Conservation (phyloP, 2,797 vertebrate genomes). For the Pseudochromis fuscus region DNA sequence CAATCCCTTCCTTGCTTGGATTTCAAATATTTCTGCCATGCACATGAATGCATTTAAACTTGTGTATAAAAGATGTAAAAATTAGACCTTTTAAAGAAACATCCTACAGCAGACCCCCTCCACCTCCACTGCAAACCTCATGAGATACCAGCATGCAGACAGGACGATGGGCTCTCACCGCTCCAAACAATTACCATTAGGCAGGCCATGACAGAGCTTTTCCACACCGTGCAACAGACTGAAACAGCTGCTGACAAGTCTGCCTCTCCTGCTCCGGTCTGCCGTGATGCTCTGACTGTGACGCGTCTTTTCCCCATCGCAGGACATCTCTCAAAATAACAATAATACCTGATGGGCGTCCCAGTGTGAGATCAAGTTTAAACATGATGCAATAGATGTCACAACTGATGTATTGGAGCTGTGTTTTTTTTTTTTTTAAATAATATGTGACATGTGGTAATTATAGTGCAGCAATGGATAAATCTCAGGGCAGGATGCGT, state of each 20-base stretch:
- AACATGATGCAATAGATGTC: slow-evolving; percentile 47
- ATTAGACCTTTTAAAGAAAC: background rate
- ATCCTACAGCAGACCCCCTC: background rate
- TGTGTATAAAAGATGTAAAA: background rate
- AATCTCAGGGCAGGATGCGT: slow-evolving; percentile 49
- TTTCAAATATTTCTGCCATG: background rate
- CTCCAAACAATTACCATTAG: slow-evolving; percentile 78
- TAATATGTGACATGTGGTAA: slow-evolving; percentile 49
- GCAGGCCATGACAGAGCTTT: slow-evolving; percentile 79
- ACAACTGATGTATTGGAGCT: slow-evolving; percentile 46
- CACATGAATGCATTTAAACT: background rate
- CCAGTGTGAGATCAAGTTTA: slow-evolving; percentile 33
- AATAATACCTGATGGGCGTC: slow-evolving; percentile 42
- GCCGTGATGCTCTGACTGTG: slow-evolving; percentile 46
- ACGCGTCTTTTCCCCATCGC: slow-evolving; percentile 52
- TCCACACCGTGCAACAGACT: slow-evolving; percentile 74
- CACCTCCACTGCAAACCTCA: slow-evolving; percentile 36
- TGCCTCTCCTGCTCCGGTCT: slow-evolving; percentile 50
- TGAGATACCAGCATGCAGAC: slow-evolving; percentile 70
- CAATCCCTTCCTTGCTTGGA: no score
- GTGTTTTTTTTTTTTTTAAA: slow-evolving; percentile 16
- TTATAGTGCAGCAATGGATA: slow-evolving; percentile 59
- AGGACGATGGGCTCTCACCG: slow-evolving; percentile 61
- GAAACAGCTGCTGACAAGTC: slow-evolving; percentile 81
- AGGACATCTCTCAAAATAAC: slow-evolving; percentile 49